phyloP scores from a whole-genome alignment of 1,140 invertebrate genomes.

The Drosophila sp. region DNA sequence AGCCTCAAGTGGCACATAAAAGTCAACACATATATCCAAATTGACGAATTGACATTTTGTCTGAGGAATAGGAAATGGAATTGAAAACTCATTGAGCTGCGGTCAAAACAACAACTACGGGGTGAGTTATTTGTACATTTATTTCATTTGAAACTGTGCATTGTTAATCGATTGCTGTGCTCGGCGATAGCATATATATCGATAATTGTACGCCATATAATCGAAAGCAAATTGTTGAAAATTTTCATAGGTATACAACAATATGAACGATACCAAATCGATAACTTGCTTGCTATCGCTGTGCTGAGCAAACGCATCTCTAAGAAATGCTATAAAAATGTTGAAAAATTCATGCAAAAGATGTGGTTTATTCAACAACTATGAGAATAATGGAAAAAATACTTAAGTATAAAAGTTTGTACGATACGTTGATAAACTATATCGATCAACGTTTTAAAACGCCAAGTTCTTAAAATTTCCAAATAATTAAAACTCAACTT shows the following conservation, averaged over 20 bases:
- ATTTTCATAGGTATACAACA: too few species aligned
- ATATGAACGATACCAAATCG: background rate
- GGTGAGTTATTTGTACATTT: background rate
- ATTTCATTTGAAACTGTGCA: constrained; percentile 17
- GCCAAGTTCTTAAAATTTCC: constrained; percentile 3
- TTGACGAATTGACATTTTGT: background rate
- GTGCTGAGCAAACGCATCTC: constrained; percentile 4
- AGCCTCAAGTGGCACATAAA: background rate
- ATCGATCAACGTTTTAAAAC: constrained; percentile 23
- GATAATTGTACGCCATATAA: constrained; percentile 36
- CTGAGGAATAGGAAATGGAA: background rate
- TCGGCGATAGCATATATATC: constrained; percentile 31
- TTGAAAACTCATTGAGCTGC: constrained; percentile 23
- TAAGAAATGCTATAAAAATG: constrained; percentile 18
- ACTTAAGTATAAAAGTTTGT: constrained; percentile 28
- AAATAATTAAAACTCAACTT: background rate
- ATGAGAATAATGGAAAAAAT: constrained; percentile 21
- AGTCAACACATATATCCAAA: background rate
- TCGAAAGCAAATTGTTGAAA: too few species aligned
- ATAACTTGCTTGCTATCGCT: constrained; percentile 1
- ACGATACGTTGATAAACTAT: constrained; percentile 17
- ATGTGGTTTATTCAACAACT: constrained; percentile 28
- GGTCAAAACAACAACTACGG: constrained; percentile 41
- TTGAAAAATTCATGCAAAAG: constrained; percentile 22
- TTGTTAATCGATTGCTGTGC: constrained; percentile 49